phyloP scores from a whole-genome alignment of 2,797 vertebrate genomes.

The Sternarchorhynchus goeldii region DNA sequence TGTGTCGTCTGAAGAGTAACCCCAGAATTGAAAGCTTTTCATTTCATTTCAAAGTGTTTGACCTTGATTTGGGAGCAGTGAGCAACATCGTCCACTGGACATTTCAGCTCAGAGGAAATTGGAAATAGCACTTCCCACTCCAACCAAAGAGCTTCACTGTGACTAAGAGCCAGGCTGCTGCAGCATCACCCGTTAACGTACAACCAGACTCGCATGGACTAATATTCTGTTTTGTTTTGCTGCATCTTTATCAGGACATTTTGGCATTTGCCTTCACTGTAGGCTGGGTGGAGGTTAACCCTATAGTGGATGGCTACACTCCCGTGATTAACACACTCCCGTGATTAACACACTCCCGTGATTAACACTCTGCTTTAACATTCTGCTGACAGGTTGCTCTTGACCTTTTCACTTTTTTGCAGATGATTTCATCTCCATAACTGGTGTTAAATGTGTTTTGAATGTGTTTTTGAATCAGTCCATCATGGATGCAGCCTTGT shows the following conservation, averaged over 20 bases:
- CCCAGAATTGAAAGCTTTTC: slow-evolving; percentile 7
- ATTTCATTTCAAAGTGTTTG: neutral
- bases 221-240: neutral
- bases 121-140: slow-evolving; percentile 7
- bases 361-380: neutral
- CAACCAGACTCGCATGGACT: slow-evolving; percentile 9
- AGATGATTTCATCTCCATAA: slow-evolving; percentile 33
- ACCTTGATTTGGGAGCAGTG: slow-evolving; percentile 4
- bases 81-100: neutral
- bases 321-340: no score
- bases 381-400: neutral
- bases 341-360: no score
- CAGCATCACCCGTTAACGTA: neutral
- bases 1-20: neutral
- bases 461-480: neutral
- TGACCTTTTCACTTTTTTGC: slow-evolving; percentile 49
- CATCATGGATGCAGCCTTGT: neutral
- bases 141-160: neutral
- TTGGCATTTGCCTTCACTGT: no score
- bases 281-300: neutral
- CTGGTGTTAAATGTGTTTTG: slow-evolving; percentile 32
- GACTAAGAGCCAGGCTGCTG: neutral
- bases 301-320: neutral
- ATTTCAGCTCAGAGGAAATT: neutral
- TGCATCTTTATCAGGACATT: no score